These are phyloP conservation scores for Ophioderma brevispina DNA, from an alignment of 35 echinoderm and acorn worm genomes.

Conservation along the genomic window DNA sequence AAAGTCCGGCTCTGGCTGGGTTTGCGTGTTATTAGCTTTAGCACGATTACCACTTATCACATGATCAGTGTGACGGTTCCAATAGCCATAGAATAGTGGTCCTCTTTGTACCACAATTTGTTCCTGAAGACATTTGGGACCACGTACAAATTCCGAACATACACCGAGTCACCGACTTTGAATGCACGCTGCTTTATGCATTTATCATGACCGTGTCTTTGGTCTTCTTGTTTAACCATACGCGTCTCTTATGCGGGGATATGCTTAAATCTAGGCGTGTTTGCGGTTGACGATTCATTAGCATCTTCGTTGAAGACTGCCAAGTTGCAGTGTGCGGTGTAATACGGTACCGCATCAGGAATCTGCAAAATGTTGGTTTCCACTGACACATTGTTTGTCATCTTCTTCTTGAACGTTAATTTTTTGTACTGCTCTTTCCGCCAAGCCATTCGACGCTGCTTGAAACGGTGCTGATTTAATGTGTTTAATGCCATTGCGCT, in stretches of 20 bases:
- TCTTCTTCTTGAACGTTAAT: slow-evolving; percentile 28
- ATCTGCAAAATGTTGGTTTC: slow-evolving; percentile 65
- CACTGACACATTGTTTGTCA: slow-evolving; percentile 17
- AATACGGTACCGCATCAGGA: slow-evolving; percentile 59
- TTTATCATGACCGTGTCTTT: slow-evolving; percentile 47
- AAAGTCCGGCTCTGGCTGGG: too few species aligned
- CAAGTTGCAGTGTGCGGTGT: slow-evolving; percentile 64
- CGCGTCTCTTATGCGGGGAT: slow-evolving; percentile 1
- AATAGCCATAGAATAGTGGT: neutral
- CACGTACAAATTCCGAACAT: slow-evolving; percentile 30
- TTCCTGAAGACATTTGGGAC: slow-evolving; percentile 12
- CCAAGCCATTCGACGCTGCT: too few species aligned
- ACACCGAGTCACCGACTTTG: slow-evolving; percentile 19
- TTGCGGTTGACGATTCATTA: slow-evolving; percentile 13
- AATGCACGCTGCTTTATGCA: neutral
- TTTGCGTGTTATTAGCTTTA: too few species aligned
- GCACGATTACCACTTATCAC: neutral
- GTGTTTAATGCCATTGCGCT: slow-evolving; percentile 59
- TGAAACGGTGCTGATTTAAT: slow-evolving; percentile 45
- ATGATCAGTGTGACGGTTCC: neutral
- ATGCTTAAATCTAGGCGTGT: slow-evolving; percentile 11
- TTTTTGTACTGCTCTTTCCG: slow-evolving; percentile 63
- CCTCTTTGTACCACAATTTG: too few species aligned
- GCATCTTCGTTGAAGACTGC: slow-evolving; percentile 28
- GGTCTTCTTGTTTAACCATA: slow-evolving; percentile 23